Evolutionary conservation across 2,113 vertebrate species (phyloP).

Genomic region (Platichthys flesus): DNA sequence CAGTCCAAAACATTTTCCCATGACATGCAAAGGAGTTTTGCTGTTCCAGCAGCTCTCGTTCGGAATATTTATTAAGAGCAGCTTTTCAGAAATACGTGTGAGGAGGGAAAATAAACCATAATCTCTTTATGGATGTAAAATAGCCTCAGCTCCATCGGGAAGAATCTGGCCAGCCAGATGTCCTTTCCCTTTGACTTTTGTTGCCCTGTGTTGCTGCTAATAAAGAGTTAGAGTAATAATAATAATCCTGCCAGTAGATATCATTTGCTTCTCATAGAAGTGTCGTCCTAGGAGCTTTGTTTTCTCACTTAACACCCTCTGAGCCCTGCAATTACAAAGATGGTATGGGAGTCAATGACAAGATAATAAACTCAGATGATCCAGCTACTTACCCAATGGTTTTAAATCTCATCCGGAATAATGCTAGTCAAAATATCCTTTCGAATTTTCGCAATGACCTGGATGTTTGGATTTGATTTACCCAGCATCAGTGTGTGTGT

Average conservation of each 20-base stretch:
- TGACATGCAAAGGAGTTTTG: not conserved
- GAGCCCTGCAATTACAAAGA: not conserved
- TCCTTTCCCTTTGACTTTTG: not conserved
- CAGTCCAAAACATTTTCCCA: not conserved
- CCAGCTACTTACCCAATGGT: conserved; percentile 1
- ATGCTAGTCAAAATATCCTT: conserved; percentile 22
- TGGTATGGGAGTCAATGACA: not conserved
- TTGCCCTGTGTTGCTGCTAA: not conserved
- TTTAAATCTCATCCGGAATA: conserved; percentile 17
- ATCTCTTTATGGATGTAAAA: not conserved
- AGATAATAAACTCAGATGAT: not conserved
- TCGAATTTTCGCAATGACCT: not conserved
- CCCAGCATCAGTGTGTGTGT: not conserved
- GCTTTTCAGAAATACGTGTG: not conserved
- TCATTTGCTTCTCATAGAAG: not conserved
- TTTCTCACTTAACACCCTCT: conserved; percentile 24
- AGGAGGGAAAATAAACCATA: not conserved
- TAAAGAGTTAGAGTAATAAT: not conserved
- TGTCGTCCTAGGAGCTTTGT: conserved; percentile 11
- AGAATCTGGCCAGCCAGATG: not conserved
- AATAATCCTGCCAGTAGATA: not conserved
- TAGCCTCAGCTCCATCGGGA: not conserved
- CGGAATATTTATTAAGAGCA: not conserved
- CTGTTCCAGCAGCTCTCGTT: not conserved
- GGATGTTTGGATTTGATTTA: conserved; percentile 11